Evolutionary conservation across 2,888 invertebrate species (phyloP), one percentile per base, ranked within the genome.

Genomic region (Limnephilus rhombicus): DNA sequence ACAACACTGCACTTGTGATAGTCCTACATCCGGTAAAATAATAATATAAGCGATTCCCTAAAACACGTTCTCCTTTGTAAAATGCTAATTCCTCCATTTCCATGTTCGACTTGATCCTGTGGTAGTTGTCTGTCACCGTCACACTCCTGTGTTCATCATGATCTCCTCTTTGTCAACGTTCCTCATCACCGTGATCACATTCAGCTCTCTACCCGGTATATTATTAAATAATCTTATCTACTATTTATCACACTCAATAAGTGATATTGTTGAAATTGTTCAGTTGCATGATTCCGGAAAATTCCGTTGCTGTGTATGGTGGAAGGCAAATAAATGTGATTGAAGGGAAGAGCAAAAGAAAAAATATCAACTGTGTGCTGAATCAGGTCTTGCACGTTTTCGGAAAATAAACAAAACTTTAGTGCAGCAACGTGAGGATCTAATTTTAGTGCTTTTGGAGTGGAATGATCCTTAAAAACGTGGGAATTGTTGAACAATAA

Each of bases 1-100:
- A 89, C 88, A 80, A n/a, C n/a, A 80, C 3, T 68, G 12, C 18
- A 12, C 37, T n/a, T n/a, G 68, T 5, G 18, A 37, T 89, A 89
- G 45, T 80, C 41, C 31, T 31, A 80, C 80, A 37, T 89, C 88
- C 88, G 68, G 31, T 37, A 12, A 89, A 88, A 24, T 34, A 68
- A 68, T 68, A 89, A 89, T 89, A 89, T 34, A 80, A 89, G 24
- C n/a, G 18, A 87, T 87, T 53, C 41, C 49, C 29, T 49, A 49
- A 49, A 29, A 87, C 49, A 29, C 29, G 49, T 49, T 49, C 31
- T 87, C 87, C 87, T 53, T 3, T 53, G 49, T 87, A n/a, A 87
- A 83, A 83, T 83, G 83, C 15, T 83, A 83, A 34, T 83, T 83
- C 83, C 49, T 87, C 31, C 87, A n/a, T 12, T 53, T 12, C 15